Evolutionary conservation across 2,797 vertebrate species (phyloP), one percentile per base, ranked within the genome.

Genomic region (Sebastes minor): DNA sequence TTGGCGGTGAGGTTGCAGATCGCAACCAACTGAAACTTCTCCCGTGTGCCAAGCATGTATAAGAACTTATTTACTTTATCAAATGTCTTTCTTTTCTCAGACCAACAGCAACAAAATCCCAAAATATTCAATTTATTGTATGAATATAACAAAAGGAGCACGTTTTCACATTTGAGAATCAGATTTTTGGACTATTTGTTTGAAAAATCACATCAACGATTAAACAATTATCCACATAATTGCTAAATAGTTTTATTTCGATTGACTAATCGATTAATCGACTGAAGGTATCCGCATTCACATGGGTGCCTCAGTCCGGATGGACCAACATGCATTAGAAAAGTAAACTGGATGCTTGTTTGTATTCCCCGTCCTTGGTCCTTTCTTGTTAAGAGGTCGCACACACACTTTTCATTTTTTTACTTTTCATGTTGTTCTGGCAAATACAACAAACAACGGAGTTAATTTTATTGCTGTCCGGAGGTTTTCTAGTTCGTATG

Each of bases 11-110:
- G 38, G 38, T 16, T 42, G 14, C 38, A 42, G 38, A 42, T 42
- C 0, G 14, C 0, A 42, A 46, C 42, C 42, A 46, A 46, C 6
- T 46, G 14, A 46, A 46, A 46, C 42, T 46, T 46, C 42, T 18
- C 42, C 1, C 14, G 6, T 46, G 42, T 0, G 14, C 42, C 42
- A 16, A 46, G 42, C 0, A 0, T 46, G 1, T 46, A 46, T 0
- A 0, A 7, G 42, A 46, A 46, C 42, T 14, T 38, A 0, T 38
- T 38, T 38, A 38, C 35, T 38, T 38, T 38, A 38, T 60, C 14
- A 42, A 30, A 32, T 23, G 4, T 52, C 8, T 66, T 49, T 49
- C 7, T 49, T 49, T 49, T 20, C 14, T 35, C 8, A 11, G 20
- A 52, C 66, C 12, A 25, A 25, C 52, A 38, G 28, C n/a, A 73